phyloP scores from a whole-genome alignment of 2,113 vertebrate genomes.

The Gopherus evgoodei region DNA sequence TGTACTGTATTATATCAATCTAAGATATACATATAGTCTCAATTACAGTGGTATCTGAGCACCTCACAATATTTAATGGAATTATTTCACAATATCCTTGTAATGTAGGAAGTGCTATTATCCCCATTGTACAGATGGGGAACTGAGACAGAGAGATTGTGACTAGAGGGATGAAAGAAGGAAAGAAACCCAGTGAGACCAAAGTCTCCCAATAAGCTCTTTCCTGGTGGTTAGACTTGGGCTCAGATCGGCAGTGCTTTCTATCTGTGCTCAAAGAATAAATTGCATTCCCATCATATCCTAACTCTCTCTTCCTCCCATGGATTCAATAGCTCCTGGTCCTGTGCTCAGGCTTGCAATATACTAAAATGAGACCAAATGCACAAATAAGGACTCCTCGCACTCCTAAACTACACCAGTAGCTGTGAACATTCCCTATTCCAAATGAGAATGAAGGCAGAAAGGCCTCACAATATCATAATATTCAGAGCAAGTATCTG shows the following conservation, averaged over 20 bases:
- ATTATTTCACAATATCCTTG: neutral
- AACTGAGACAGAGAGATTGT: slow-evolving; percentile 46
- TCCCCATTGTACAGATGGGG: slow-evolving; percentile 19
- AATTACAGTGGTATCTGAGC: neutral
- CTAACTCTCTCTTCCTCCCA: neutral
- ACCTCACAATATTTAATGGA: slow-evolving; percentile 11
- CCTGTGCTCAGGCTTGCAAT: neutral
- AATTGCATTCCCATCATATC: neutral
- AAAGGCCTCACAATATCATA: neutral
- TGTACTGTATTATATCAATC: neutral
- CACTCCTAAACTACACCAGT: neutral
- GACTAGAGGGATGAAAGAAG: slow-evolving; percentile 4
- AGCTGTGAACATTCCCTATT: fast-evolving
- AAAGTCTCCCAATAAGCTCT: neutral
- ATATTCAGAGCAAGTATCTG: neutral
- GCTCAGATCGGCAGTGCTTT: neutral
- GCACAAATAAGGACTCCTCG: neutral
- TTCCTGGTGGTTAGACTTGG: neutral
- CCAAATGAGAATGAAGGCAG: neutral
- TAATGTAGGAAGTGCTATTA: slow-evolving; percentile 33
- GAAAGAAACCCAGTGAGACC: neutral
- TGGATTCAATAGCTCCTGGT: neutral
- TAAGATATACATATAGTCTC: neutral
- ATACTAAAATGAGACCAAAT: neutral
- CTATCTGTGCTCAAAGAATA: neutral